Percentiles rank a stretch among this genome's conserved stretches.
Evolutionary conservation across 2,113 vertebrate species (phyloP).

Genomic region (Myotis yumanensis): DNA sequence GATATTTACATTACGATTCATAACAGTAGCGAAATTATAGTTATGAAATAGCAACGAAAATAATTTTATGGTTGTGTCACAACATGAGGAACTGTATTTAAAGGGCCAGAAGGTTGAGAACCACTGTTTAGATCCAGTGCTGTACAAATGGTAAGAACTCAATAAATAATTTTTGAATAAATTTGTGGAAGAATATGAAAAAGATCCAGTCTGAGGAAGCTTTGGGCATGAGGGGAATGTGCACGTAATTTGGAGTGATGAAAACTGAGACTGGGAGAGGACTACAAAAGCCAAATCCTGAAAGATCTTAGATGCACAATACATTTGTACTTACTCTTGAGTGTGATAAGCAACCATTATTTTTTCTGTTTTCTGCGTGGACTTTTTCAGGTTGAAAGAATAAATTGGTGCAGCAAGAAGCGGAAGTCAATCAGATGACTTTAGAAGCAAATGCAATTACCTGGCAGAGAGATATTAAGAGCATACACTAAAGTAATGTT

Average conservation of each 20-base stretch:
- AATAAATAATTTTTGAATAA: constrained; percentile 45
- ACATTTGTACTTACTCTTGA: not conserved
- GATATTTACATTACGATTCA: too few species aligned
- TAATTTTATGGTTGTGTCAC: too few species aligned
- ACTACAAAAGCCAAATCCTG: not conserved
- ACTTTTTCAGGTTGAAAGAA: not conserved
- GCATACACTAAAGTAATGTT: not conserved
- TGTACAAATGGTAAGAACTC: not conserved
- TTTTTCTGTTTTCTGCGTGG: not conserved
- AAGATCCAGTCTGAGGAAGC: not conserved
- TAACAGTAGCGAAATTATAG: too few species aligned
- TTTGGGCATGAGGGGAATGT: not conserved
- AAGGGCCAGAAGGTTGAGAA: too few species aligned
- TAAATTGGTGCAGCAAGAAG: not conserved
- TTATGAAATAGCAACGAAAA: too few species aligned
- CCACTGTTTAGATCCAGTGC: not conserved
- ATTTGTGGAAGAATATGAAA: not conserved
- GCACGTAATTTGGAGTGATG: not conserved
- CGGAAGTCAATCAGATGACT: not conserved
- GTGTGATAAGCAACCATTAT: not conserved
- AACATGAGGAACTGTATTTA: too few species aligned
- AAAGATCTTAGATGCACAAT: not conserved
- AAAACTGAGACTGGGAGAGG: not conserved
- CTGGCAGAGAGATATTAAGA: not conserved
- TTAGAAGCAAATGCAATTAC: not conserved